Base-by-base conservation (phyloP, 2,888 invertebrate genomes). In the Lapara coniferarum region DNA sequence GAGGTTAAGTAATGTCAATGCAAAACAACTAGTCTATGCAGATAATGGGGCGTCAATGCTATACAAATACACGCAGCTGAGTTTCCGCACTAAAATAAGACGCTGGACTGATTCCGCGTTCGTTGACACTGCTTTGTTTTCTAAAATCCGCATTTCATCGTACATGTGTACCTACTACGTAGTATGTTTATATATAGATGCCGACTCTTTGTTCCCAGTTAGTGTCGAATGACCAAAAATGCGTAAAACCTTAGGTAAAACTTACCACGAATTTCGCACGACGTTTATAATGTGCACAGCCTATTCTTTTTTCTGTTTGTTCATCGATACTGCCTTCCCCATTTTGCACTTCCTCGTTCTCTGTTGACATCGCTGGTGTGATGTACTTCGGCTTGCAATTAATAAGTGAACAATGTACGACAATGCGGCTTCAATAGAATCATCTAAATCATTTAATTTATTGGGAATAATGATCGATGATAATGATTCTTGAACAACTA, bases 191-290 rank as follows among this genome's bases (percentile, higher is more conserved):
- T 79, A 84, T 87, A 83, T 89, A 92, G 89, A 83, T 66, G 71
- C 76, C 81, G 78, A 66, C 52, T 67, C 73, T 66, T 49, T 49
- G 57, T 69, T 44, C 49, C 16, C 49, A 19, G 10, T 70, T 72
- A 46, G 69, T 46, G 66, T 72, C 49, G 25, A 67, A 69, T 71
- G 67, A 14, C 67, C 66, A 57, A 55, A 68, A 49, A 69, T 30
- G 49, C 52, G 14, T 44, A 52, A 16, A 19, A 6, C 16, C 16
- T 30, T 58, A 56, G 68, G 53, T 70, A 58, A 12, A 72, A 94
- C 96, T 95, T 94, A 97, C 97, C 94, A 97, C 97, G 91, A 97
- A 97, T 93, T 97, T 97, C 66, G 97, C 97, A 87, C 97, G 96
- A 81, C 97, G 95, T 87, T 97, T 97, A 85, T 97, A 97, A 92